phyloP scores from a whole-genome alignment of 2,113 vertebrate species.

The Eulemur macaco region DNA sequence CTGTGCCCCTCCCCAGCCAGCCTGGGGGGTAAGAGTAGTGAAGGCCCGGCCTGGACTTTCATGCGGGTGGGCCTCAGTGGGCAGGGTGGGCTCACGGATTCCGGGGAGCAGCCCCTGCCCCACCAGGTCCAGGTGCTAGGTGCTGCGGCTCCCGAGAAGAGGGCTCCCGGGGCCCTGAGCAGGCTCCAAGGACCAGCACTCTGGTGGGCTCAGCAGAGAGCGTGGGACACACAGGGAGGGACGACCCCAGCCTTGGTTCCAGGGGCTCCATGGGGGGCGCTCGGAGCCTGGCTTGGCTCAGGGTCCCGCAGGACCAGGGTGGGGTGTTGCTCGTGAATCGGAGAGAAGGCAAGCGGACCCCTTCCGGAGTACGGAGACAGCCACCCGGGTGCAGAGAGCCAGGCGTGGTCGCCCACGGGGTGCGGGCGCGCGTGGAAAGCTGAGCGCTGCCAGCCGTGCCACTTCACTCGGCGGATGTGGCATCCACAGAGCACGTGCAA shows the following conservation, averaged over 20 bases:
- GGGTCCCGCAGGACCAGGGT: not conserved
- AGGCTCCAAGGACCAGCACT: not conserved
- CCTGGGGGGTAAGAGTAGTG: accelerated
- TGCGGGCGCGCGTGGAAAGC: too few relatives aligned
- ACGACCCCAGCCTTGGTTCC: accelerated
- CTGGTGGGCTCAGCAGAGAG: accelerated
- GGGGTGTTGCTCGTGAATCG: accelerated
- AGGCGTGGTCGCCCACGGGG: accelerated
- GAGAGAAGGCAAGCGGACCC: too few relatives aligned
- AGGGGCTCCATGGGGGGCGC: not conserved
- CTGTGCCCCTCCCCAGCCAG: not conserved
- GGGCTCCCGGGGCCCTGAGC: not conserved
- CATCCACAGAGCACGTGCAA: accelerated
- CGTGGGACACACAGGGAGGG: not conserved
- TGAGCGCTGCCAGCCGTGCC: not conserved
- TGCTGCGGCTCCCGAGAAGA: accelerated
- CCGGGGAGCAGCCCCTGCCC: not conserved
- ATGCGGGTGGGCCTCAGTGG: too few relatives aligned
- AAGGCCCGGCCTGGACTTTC: accelerated
- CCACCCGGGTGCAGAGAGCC: accelerated
- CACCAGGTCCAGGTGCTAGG: not conserved
- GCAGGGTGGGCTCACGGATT: accelerated
- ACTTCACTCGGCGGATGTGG: not conserved
- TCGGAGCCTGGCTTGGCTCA: not conserved
- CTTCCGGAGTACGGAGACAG: accelerated